Conservation (phyloP, 2,888 invertebrate species). For the Drosophila dives region DNA sequence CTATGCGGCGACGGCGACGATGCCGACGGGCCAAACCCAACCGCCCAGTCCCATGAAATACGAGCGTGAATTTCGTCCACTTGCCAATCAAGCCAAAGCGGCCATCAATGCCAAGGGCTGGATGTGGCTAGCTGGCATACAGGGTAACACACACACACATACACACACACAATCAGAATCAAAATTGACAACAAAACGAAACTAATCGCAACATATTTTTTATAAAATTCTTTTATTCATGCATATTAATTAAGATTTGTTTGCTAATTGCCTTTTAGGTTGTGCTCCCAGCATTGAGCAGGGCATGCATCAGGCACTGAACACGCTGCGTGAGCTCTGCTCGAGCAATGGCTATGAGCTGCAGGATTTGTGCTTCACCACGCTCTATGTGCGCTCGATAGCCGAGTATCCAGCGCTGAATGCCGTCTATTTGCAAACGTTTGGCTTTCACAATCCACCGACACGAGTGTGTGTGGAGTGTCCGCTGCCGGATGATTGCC, state of each 20-base stretch:
- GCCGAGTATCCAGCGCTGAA: constrained; percentile 91
- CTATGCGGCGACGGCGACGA: constrained; percentile 57
- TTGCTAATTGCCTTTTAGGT: constrained; percentile 78
- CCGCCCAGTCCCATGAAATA: constrained; percentile 85
- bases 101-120: constrained; percentile 91
- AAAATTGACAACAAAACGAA: neutral
- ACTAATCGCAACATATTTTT: neutral
- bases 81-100: constrained; percentile 87
- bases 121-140: constrained; percentile 93
- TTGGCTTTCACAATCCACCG: constrained; percentile 92
- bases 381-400: constrained; percentile 94
- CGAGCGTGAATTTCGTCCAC: constrained; percentile 87
- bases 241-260: neutral
- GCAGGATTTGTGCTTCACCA: constrained; percentile 91
- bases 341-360: constrained; percentile 84
- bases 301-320: constrained; percentile 90
- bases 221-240: neutral
- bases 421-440: constrained; percentile 90
- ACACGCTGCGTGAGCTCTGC: constrained; percentile 88
- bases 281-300: constrained; percentile 87
- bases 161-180: neutral
- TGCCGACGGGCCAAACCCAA: constrained; percentile 65
- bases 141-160: constrained; percentile 84
- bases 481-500: constrained; percentile 89
- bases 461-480: constrained; percentile 94